Evolutionary conservation across 2,888 invertebrate species (phyloP), one percentile per base, ranked within the genome.

Genomic region (Apoda limacodes): DNA sequence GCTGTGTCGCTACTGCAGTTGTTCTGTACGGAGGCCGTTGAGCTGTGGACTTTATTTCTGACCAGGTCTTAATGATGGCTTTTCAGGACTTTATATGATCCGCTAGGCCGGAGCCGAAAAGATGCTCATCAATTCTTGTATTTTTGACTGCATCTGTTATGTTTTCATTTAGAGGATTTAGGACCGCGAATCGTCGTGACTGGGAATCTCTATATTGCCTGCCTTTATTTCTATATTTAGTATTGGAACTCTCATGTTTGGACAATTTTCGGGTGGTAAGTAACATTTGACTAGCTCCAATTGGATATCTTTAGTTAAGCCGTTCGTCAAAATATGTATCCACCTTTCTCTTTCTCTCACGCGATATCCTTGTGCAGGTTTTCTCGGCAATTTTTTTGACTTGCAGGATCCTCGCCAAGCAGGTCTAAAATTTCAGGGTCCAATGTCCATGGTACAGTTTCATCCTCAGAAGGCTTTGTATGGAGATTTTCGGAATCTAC

Each of bases 191-290:
- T 19, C 35, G 10, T 9, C 37, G 15, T 6, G 36, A 28, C 9
- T 17, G 20, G 9, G 37, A 35, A 21, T 39, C 39, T 26, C 28
- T 35, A 14, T 31, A 33, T 9, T 39, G 34, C 5, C 42, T 1
- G 37, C 29, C 20, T 40, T 38, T 22, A 43, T 37, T 23, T 41
- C 38, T 4, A 7, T 13, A 12, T 45, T 45, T 9, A 45, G 20
- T 10, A 17, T 33, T 4, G 41, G 42, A 10, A 35, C 35, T 19
- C 23, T 31, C 36, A 41, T 39, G 9, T 32, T 17, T 2, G 12
- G 2, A 28, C 40, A 42, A 9, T 40, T 42, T 22, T 40, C 35
- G 4, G 44, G 28, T 4, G 35, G 35, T 7, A 37, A 10, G 14
- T 45, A 45, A 7, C 21, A 24, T 29, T 38, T 39, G 9, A 32